These are phyloP conservation scores for Takifugu ocellatus DNA, from an alignment of 2,797 vertebrate species.

Conservation along the genomic window DNA sequence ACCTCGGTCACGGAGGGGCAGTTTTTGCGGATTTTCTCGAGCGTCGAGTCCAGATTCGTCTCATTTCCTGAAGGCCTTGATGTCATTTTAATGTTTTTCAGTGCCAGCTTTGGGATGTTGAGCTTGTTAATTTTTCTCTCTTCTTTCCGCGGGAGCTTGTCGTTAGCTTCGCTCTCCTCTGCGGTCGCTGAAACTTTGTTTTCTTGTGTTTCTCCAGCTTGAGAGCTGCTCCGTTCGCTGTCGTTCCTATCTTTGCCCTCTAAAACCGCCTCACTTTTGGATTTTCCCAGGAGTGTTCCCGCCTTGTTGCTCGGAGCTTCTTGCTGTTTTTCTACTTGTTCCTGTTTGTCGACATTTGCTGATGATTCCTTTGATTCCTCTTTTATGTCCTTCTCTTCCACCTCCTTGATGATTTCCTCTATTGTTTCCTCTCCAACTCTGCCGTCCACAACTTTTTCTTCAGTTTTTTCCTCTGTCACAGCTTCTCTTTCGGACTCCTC, in stretches of 20 bases:
- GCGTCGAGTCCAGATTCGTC: slow-evolving; percentile 90
- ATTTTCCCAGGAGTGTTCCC: slow-evolving; percentile 12
- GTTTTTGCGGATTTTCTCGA: slow-evolving; percentile 86
- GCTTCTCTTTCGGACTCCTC: slow-evolving; percentile 57
- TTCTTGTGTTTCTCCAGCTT: slow-evolving; percentile 35
- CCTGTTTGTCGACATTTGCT: slow-evolving; percentile 16
- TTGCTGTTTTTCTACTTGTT: slow-evolving; percentile 16
- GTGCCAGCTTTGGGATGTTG: slow-evolving; percentile 84
- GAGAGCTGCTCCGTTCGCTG: slow-evolving; percentile 12
- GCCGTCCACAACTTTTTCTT: slow-evolving; percentile 50
- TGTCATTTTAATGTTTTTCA: slow-evolving; percentile 90
- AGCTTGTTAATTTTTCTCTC: slow-evolving; percentile 87
- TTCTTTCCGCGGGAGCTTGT: slow-evolving; percentile 67
- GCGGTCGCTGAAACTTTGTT: slow-evolving; percentile 26
- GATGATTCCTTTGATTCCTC: slow-evolving; percentile 29
- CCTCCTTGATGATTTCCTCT: slow-evolving; percentile 65
- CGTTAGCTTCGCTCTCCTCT: slow-evolving; percentile 34
- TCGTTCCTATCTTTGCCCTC: slow-evolving; percentile 18
- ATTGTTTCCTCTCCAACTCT: slow-evolving; percentile 63
- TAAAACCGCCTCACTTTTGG: slow-evolving; percentile 10
- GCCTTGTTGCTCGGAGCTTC: slow-evolving; percentile 10
- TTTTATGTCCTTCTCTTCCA: slow-evolving; percentile 28
- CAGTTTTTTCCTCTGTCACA: slow-evolving; percentile 60
- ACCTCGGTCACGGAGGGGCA: slow-evolving; percentile 85
- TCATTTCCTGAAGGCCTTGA: slow-evolving; percentile 96